These are phyloP conservation scores for Hyles euphorbiae DNA, from an alignment of 1,140 invertebrate genomes.

Conservation along the genomic window DNA sequence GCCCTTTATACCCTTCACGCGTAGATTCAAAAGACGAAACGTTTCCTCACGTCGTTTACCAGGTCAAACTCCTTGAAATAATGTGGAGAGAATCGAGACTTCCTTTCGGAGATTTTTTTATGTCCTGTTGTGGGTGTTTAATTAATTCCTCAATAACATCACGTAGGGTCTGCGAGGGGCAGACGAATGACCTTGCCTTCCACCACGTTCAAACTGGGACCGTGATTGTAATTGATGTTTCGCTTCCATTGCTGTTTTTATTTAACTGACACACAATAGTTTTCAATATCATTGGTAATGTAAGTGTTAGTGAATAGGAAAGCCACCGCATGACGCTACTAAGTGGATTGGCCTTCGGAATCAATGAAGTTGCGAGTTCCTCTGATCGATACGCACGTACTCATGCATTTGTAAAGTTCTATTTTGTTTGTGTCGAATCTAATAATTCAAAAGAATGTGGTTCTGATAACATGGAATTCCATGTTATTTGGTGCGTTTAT, in stretches of 20 bases:
- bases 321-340: slow-evolving; percentile 18
- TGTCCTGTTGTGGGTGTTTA: slow-evolving; percentile 29
- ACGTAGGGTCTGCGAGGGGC: slow-evolving; percentile 34
- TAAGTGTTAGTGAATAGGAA: neutral
- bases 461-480: no score
- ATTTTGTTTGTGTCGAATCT: slow-evolving; percentile 16
- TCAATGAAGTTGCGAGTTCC: slow-evolving; percentile 15
- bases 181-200: slow-evolving; percentile 26
- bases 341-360: slow-evolving; percentile 13
- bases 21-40: neutral
- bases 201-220: neutral
- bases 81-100: slow-evolving; percentile 13
- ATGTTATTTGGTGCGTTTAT: no score
- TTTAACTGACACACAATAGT: neutral
- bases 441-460: no score
- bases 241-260: slow-evolving; percentile 11
- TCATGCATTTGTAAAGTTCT: slow-evolving; percentile 13
- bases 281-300: neutral
- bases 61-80: neutral
- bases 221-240: slow-evolving; percentile 1
- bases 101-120: slow-evolving; percentile 17
- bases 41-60: neutral
- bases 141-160: slow-evolving; percentile 54
- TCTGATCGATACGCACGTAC: slow-evolving; percentile 40
- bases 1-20: neutral